Percentiles rank a stretch among this genome's conserved stretches.
These are phyloP conservation scores for Tethea ocularis DNA, from an alignment of 2,888 invertebrate species.

Conservation along the genomic window DNA sequence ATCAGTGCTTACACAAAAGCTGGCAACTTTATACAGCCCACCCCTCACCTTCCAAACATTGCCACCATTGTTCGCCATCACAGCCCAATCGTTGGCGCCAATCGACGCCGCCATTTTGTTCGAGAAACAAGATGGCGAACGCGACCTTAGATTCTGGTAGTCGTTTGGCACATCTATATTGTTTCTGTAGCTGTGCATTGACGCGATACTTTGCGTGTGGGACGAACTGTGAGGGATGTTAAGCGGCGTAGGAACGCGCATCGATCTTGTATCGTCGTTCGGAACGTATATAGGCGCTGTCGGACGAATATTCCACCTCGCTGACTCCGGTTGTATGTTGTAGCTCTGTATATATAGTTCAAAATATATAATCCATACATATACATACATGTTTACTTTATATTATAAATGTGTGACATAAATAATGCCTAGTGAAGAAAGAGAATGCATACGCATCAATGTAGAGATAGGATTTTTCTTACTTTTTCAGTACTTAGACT, in stretches of 20 bases:
- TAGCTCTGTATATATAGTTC: constrained; percentile 63
- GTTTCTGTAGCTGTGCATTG: constrained; percentile 81
- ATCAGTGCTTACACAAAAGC: constrained; percentile 57
- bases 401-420: constrained; percentile 23
- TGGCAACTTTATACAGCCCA: constrained; percentile 57
- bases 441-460: constrained; percentile 65
- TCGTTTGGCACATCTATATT: constrained; percentile 79
- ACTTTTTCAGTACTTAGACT: constrained; percentile 23
- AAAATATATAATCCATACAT: constrained; percentile 29
- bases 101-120: constrained; percentile 80
- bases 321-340: constrained; percentile 76
- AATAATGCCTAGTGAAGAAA: constrained; percentile 36
- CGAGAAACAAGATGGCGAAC: constrained; percentile 82
- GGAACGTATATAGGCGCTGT: constrained; percentile 80
- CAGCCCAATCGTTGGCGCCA: constrained; percentile 80
- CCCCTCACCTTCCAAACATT: constrained; percentile 83
- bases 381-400: constrained; percentile 33
- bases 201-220: constrained; percentile 80
- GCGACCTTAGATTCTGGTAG: constrained; percentile 78
- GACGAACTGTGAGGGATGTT: constrained; percentile 77
- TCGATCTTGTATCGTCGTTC: constrained; percentile 66
- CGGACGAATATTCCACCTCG: constrained; percentile 77
- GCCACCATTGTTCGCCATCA: constrained; percentile 71
- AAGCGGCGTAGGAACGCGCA: constrained; percentile 69
- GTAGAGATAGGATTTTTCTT: constrained; percentile 74